Evolutionary conservation across 2,888 invertebrate genomes (phyloP).

Genomic region (Drosophila atroscutellata): DNA sequence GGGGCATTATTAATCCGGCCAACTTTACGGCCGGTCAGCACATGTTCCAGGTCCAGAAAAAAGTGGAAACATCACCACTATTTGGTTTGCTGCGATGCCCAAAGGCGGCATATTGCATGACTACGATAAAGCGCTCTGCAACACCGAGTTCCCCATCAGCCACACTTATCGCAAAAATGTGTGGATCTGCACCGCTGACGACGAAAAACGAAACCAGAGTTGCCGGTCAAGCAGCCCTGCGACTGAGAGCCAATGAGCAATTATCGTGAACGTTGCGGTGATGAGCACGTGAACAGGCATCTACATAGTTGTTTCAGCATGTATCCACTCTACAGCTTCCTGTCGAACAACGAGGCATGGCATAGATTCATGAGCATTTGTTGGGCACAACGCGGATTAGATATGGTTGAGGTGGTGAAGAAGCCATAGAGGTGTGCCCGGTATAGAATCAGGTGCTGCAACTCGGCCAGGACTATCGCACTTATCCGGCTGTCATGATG

Average conservation of each 20-base stretch:
- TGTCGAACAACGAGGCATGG: conserved; percentile 87
- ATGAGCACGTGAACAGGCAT: conserved; percentile 85
- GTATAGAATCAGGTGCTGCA: conserved; percentile 91
- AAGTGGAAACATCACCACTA: conserved; percentile 88
- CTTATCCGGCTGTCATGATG: conserved; percentile 89
- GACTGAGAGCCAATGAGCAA: conserved; percentile 69
- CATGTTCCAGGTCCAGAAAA: conserved; percentile 87
- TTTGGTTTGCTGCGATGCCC: conserved; percentile 89
- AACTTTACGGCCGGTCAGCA: conserved; percentile 88
- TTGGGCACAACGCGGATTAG: conserved; percentile 91
- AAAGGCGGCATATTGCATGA: conserved; percentile 91
- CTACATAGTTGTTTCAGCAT: conserved; percentile 87
- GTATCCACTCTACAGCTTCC: conserved; percentile 86
- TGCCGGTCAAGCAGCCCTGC: conserved; percentile 33
- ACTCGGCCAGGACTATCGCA: conserved; percentile 90
- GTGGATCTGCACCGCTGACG: conserved; percentile 83
- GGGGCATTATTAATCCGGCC: conserved; percentile 86
- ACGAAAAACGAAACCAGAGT: conserved; percentile 51
- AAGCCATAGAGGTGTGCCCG: conserved; percentile 90
- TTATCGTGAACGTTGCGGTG: conserved; percentile 65
- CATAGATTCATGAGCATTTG: conserved; percentile 86
- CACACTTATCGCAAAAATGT: conserved; percentile 87
- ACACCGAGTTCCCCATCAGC: conserved; percentile 87
- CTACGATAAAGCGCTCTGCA: conserved; percentile 88
- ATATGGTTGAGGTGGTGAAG: conserved; percentile 88